These are phyloP conservation scores for Geophilus truncorum DNA, from an alignment of 2,888 invertebrate species.

Conservation along the genomic window DNA sequence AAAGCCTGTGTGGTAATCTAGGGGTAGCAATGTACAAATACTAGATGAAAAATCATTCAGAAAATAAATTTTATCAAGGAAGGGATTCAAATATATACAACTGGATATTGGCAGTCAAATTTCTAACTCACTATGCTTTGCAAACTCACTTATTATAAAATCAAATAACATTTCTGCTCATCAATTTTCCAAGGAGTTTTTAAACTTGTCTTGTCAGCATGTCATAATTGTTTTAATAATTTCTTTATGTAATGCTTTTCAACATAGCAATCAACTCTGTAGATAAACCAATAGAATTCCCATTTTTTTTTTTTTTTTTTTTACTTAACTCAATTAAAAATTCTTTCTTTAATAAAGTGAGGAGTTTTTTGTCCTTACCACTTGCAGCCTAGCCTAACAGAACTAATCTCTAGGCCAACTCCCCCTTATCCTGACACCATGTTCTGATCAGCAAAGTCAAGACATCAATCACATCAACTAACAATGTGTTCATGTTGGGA, in stretches of 20 bases:
- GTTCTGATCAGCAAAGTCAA: slow-evolving; percentile 11
- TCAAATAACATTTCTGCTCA: not conserved
- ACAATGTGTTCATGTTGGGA: not conserved
- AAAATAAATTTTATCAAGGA: too few relatives aligned
- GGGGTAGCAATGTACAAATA: too few relatives aligned
- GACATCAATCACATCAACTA: not conserved
- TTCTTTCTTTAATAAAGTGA: not conserved
- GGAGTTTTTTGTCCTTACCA: slow-evolving; percentile 7
- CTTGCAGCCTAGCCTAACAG: slow-evolving; percentile 33
- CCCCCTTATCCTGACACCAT: slow-evolving; percentile 31
- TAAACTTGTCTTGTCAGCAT: not conserved
- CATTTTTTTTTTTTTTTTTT: not conserved
- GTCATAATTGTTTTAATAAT: not conserved
- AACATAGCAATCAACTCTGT: too few relatives aligned
- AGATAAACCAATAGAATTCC: too few relatives aligned
- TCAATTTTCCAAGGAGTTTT: not conserved
- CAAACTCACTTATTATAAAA: not conserved
- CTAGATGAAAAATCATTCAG: too few relatives aligned
- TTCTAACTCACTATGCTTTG: too few relatives aligned
- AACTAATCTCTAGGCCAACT: slow-evolving; percentile 9
- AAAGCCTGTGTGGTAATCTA: too few relatives aligned
- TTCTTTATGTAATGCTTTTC: not conserved
- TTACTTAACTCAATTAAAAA: not conserved
- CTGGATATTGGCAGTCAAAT: too few relatives aligned
- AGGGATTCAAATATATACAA: too few relatives aligned